A percentile compares a stretch with the other conserved stretches of the same genome.
Evolutionary conservation across 2,888 invertebrate species (phyloP).

Genomic region (Glomeris marginata): DNA sequence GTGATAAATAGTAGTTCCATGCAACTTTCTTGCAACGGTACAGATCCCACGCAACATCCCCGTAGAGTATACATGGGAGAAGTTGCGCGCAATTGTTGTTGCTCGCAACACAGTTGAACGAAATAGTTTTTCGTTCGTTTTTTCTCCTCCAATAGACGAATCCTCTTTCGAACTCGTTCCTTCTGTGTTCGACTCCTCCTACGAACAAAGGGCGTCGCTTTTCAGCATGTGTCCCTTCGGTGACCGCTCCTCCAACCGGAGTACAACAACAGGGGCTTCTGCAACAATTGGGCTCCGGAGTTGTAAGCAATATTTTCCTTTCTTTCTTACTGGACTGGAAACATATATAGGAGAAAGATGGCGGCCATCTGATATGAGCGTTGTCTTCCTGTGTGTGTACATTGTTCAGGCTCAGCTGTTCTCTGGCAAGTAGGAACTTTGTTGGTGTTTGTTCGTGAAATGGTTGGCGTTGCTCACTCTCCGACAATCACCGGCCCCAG

Average conservation of each 20-base stretch:
- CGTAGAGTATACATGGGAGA: too few relatives aligned
- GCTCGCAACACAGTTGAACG: too few relatives aligned
- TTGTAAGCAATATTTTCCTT: constrained; percentile 49
- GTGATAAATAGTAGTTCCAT: neutral
- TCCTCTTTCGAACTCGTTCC: constrained; percentile 9
- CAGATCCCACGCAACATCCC: too few relatives aligned
- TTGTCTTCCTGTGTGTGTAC: neutral
- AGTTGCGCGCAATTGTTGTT: too few relatives aligned
- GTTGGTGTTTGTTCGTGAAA: neutral
- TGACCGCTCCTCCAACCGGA: constrained; percentile 4
- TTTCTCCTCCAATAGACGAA: constrained; percentile 35
- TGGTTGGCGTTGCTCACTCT: neutral
- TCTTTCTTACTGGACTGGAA: neutral
- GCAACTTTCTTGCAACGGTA: too few relatives aligned
- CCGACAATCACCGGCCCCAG: too few relatives aligned
- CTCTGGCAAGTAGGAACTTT: constrained; percentile 5
- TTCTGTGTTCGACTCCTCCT: constrained; percentile 52
- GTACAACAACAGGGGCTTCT: constrained; percentile 59
- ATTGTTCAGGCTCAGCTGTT: constrained; percentile 7
- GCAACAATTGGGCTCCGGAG: constrained; percentile 79
- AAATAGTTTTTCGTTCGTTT: neutral
- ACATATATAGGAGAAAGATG: neutral
- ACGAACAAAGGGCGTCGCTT: constrained; percentile 40
- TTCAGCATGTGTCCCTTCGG: constrained; percentile 15
- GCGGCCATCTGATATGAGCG: neutral